Base-by-base conservation (phyloP, 2,113 vertebrate species). In the Xiphophorus maculatus region DNA sequence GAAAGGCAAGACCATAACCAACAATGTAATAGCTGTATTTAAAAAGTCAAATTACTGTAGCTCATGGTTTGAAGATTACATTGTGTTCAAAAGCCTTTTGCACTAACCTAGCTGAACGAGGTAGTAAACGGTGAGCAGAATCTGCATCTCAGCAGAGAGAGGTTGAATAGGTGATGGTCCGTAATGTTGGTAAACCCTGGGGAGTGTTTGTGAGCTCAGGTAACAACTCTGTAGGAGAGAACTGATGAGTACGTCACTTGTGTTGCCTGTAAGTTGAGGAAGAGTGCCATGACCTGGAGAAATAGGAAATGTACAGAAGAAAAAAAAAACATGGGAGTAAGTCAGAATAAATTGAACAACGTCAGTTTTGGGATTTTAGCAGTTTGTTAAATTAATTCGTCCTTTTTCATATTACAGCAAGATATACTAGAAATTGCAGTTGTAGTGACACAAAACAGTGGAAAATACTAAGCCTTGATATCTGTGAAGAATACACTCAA, bases 101-200 rank as follows among this genome's bases (percentile, higher is more conserved):
- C 7, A 76, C 97, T 95, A 86, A 99, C 98, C 97, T n/a, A 99
- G 94, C 78, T 99, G 98, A 76, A 99, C 98, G 30, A 99, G 97
- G 89, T 99, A 99, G 94, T 99, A 98, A 76, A 99, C 96, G 0
- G 98, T 99, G 58, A 99, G 94, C 27, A 99, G 93, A 1, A 99
- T 96, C 91, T 98, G 97, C 96, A 96, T 98, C 94, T 99, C 97
- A n/a, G 96, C 94, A 0, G 97, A 98, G 81, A 99, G 93, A 0
- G 97, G 96, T 89, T 97, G 97, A 7, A 96, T 91, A 33, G 96
- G 88, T 4, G 96, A 92, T 7, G 97, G 89, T 1, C 96, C 95
- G 0, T 95, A 96, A 70, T 97, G 97, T 78, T 97, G 97, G 51
- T 97, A 97, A 0, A 96, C 94, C 81, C 96, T 92, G 42, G 97